These are phyloP conservation scores for Drosophila lacicola DNA, from an alignment of 2,888 invertebrate species.

Conservation along the genomic window DNA sequence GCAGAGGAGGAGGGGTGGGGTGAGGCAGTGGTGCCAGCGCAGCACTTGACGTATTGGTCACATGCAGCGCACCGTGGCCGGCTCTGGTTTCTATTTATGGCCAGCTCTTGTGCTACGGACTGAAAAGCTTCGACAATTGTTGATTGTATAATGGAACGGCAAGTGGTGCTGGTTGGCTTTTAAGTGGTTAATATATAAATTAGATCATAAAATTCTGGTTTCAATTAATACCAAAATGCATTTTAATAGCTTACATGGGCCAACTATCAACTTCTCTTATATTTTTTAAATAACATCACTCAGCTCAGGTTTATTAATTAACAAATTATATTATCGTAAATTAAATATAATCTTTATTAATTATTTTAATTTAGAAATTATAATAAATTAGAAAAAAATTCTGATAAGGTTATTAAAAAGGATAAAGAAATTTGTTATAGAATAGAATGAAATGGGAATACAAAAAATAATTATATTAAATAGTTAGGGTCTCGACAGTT, in stretches of 20 bases:
- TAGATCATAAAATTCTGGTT: conserved; percentile 3
- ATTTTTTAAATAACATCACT: background rate
- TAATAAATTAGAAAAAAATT: no score
- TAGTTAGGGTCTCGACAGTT: no score
- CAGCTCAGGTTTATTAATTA: no score
- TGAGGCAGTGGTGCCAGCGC: background rate
- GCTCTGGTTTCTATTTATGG: conserved; percentile 49
- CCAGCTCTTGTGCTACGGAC: conserved; percentile 7
- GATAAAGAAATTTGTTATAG: no score
- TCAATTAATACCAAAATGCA: background rate
- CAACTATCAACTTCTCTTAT: background rate
- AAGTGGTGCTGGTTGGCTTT: conserved; percentile 17
- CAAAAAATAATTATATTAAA: no score
- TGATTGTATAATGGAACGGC: conserved; percentile 35
- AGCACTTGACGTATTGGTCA: conserved; percentile 28
- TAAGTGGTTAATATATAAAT: conserved; percentile 12
- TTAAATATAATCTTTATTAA: no score
- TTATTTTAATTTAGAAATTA: no score
- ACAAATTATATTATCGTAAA: no score
- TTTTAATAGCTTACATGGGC: no score
- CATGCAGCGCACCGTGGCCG: conserved; percentile 52
- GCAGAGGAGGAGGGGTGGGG: background rate
- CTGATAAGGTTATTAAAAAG: no score
- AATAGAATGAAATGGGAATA: no score
- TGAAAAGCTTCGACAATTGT: conserved; percentile 23